Evolutionary conservation across 1,140 invertebrate genomes (phyloP).

Genomic region (Notospermus geniculatus): DNA sequence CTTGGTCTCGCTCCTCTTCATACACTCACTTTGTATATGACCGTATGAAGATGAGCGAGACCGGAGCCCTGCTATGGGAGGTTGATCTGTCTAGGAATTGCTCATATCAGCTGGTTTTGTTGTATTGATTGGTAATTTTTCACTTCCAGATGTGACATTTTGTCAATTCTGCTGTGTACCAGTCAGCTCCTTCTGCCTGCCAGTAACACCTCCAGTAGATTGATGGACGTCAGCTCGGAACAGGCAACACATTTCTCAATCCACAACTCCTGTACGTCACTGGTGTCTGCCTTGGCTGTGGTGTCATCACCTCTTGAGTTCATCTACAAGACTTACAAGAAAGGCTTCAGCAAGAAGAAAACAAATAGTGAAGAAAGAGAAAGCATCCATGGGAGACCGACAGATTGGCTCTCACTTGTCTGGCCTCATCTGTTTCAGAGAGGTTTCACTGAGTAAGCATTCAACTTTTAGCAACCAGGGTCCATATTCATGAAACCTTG

Average conservation of each 20-base stretch:
- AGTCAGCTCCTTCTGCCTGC: conserved; percentile 35
- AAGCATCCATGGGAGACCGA: conserved; percentile 22
- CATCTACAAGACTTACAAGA: conserved; percentile 48
- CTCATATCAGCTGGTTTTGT: too few relatives aligned
- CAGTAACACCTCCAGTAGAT: conserved; percentile 36
- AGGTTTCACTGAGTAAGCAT: conserved; percentile 9
- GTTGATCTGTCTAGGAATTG: too few relatives aligned
- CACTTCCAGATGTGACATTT: conserved; percentile 38
- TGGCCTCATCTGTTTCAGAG: conserved; percentile 32
- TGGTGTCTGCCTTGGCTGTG: conserved; percentile 41
- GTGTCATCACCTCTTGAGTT: conserved; percentile 41
- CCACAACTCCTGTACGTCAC: conserved; percentile 45
- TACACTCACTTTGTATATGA: too few relatives aligned
- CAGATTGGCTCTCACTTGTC: conserved; percentile 47
- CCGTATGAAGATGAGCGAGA: too few relatives aligned
- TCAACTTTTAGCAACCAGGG: too few relatives aligned
- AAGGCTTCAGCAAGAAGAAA: conserved; percentile 29
- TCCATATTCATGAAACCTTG: too few relatives aligned
- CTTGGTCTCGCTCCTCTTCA: too few relatives aligned
- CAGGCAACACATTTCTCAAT: conserved; percentile 43
- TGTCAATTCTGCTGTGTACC: conserved; percentile 40
- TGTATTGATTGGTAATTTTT: background rate
- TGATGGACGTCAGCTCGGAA: conserved; percentile 37
- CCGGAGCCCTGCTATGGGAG: too few relatives aligned
- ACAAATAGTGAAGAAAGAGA: conserved; percentile 1